Percentiles rank a stretch among this genome's conserved stretches.
phyloP scores from a whole-genome alignment of 2,113 vertebrate species.

The Leptosomus discolor region DNA sequence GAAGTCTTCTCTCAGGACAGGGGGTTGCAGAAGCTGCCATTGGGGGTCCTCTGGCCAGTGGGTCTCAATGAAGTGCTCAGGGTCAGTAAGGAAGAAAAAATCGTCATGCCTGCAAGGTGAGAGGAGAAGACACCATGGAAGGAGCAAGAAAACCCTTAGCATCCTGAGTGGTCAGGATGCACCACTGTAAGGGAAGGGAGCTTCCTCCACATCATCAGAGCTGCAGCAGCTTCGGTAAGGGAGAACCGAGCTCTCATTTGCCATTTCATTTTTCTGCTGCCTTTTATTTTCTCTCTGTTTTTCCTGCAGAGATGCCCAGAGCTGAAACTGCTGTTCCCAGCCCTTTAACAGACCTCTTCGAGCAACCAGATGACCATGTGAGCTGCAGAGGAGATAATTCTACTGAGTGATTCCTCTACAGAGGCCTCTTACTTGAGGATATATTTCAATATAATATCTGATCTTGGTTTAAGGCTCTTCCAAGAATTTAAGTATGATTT shows the following conservation, averaged over 20 bases:
- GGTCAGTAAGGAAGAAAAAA: conserved; percentile 82
- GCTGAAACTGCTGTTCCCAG: background rate
- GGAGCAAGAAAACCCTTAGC: background rate
- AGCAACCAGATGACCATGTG: background rate
- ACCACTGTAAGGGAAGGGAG: background rate
- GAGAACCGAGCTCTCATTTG: background rate
- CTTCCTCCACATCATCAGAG: background rate
- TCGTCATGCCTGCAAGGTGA: conserved; percentile 71
- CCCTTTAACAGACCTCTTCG: background rate
- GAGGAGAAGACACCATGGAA: background rate
- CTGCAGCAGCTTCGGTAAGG: background rate
- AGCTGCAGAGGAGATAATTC: background rate
- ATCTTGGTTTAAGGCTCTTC: background rate
- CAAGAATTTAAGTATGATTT: background rate
- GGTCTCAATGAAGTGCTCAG: conserved; percentile 76
- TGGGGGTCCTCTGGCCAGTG: conserved; percentile 75
- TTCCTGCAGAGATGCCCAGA: background rate
- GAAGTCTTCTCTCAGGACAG: conserved; percentile 66
- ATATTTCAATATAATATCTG: background rate
- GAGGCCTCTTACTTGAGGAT: background rate
- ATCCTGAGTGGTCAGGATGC: accelerated
- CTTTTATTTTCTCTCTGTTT: background rate
- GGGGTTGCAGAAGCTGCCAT: conserved; percentile 78
- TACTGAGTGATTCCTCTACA: background rate
- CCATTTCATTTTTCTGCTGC: background rate